Percentiles rank a stretch among this genome's conserved stretches.
Conservation (phyloP, 1,140 invertebrate genomes). For the Atta colombica region DNA sequence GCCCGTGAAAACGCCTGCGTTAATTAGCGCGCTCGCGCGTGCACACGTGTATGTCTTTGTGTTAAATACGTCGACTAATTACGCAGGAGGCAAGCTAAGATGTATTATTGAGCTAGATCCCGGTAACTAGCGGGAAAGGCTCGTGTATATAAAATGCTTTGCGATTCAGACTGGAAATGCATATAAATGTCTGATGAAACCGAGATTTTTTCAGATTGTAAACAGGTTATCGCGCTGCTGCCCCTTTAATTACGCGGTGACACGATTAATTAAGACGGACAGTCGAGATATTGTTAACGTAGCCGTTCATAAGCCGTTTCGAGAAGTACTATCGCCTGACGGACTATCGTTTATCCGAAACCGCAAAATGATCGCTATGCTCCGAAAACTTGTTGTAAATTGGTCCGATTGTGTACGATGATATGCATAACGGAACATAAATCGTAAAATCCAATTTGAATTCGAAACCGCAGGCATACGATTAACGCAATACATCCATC, state of each 20-base stretch:
- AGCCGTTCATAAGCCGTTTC: background rate
- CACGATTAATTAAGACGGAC: constrained; percentile 71
- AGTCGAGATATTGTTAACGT: background rate
- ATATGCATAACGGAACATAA: constrained; percentile 58
- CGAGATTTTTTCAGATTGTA: constrained; percentile 76
- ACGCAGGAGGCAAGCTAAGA: constrained; percentile 71
- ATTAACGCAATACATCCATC: constrained; percentile 47
- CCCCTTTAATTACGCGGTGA: constrained; percentile 39
- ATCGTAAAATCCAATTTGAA: constrained; percentile 60
- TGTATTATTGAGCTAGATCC: constrained; percentile 77
- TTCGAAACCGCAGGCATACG: constrained; percentile 48
- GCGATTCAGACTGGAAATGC: constrained; percentile 80
- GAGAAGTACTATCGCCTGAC: background rate
- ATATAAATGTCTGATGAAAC: constrained; percentile 76
- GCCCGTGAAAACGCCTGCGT: constrained; percentile 48
- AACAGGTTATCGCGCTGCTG: constrained; percentile 72
- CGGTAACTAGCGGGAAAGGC: constrained; percentile 47
- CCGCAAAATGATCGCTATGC: constrained; percentile 6
- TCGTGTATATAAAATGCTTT: constrained; percentile 57
- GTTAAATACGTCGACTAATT: constrained; percentile 76
- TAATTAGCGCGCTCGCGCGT: constrained; percentile 70
- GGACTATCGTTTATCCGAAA: background rate
- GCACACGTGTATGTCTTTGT: constrained; percentile 39
- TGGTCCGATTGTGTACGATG: constrained; percentile 9
- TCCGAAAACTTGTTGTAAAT: constrained; percentile 31